Evolutionary conservation across 2,797 vertebrate genomes (phyloP).

Genomic region (Girardinus metallicus): DNA sequence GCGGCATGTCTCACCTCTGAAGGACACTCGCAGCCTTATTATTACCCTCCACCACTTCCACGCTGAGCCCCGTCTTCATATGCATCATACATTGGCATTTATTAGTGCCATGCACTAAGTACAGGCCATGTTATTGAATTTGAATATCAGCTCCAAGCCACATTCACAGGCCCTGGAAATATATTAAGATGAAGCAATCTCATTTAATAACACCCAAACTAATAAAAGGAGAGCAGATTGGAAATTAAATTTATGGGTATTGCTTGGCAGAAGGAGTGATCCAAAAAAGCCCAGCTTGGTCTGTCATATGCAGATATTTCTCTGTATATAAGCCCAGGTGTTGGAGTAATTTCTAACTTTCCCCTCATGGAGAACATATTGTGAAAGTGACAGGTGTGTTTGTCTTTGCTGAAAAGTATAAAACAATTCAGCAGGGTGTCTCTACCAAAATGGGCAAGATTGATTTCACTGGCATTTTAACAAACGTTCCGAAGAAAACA

Average conservation of each 20-base stretch:
- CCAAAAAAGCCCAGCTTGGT: slow-evolving; percentile 86
- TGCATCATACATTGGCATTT: slow-evolving; percentile 98
- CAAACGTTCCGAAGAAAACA: not conserved
- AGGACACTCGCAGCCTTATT: slow-evolving; percentile 88
- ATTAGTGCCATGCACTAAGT: slow-evolving; percentile 98
- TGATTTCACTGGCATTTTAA: not conserved
- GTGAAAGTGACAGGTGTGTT: slow-evolving; percentile 36
- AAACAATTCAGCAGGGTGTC: not conserved
- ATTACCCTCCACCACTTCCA: slow-evolving; percentile 88
- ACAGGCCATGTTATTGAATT: slow-evolving; percentile 99
- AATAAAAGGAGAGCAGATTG: slow-evolving; percentile 99
- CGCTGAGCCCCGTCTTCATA: slow-evolving; percentile 90
- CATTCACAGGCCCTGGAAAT: slow-evolving; percentile 91
- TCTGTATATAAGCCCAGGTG: slow-evolving; percentile 54
- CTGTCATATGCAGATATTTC: slow-evolving; percentile 84
- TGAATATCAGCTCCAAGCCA: slow-evolving; percentile 98
- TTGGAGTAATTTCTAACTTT: slow-evolving; percentile 49
- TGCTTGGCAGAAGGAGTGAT: slow-evolving; percentile 93
- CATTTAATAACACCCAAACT: slow-evolving; percentile 99
- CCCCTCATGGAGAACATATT: slow-evolving; percentile 25
- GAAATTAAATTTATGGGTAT: slow-evolving; percentile 99
- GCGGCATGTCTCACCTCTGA: slow-evolving; percentile 75
- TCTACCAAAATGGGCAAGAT: slow-evolving; percentile 6
- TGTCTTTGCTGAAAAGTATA: slow-evolving; percentile 21
- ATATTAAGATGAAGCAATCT: slow-evolving; percentile 99